Conservation (phyloP, 2,888 invertebrate species). For the Ochropacha duplaris region DNA sequence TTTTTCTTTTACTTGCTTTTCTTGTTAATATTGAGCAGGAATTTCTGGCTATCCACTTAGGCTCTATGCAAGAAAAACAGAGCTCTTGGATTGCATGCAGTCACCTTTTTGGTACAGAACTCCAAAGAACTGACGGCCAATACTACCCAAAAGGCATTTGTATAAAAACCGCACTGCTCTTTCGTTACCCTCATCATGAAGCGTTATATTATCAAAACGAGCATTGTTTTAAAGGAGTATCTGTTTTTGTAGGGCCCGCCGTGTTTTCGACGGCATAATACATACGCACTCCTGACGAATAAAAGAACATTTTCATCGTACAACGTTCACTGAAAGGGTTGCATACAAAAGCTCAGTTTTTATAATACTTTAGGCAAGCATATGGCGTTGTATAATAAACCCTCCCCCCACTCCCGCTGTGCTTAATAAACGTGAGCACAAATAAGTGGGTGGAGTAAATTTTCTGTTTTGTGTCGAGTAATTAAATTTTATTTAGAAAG, state of each 20-base stretch:
- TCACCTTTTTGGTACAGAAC: background rate
- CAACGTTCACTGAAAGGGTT: constrained; percentile 65
- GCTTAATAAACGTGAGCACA: constrained; percentile 57
- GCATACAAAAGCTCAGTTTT: constrained; percentile 68
- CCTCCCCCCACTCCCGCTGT: constrained; percentile 48
- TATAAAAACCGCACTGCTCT: constrained; percentile 2
- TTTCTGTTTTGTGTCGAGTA: constrained; percentile 13
- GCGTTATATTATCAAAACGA: constrained; percentile 71
- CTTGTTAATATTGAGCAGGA: too few species aligned
- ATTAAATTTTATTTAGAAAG: background rate
- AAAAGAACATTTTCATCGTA: constrained; percentile 73
- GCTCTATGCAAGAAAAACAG: background rate
- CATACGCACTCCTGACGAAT: constrained; percentile 53
- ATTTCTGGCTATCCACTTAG: too few species aligned
- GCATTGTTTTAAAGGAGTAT: constrained; percentile 67
- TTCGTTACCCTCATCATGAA: constrained; percentile 19
- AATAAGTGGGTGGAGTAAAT: constrained; percentile 56
- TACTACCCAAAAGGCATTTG: background rate
- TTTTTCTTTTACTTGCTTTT: too few species aligned
- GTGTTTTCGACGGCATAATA: constrained; percentile 65
- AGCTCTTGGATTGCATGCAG: too few species aligned
- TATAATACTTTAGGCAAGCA: constrained; percentile 66
- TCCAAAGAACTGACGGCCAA: background rate
- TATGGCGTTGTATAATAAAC: constrained; percentile 53
- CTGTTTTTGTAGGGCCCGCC: constrained; percentile 61